Percentiles rank a stretch among this genome's conserved stretches.
Conservation (phyloP, 2,797 vertebrate genomes). For the Trachops cirrhosus region DNA sequence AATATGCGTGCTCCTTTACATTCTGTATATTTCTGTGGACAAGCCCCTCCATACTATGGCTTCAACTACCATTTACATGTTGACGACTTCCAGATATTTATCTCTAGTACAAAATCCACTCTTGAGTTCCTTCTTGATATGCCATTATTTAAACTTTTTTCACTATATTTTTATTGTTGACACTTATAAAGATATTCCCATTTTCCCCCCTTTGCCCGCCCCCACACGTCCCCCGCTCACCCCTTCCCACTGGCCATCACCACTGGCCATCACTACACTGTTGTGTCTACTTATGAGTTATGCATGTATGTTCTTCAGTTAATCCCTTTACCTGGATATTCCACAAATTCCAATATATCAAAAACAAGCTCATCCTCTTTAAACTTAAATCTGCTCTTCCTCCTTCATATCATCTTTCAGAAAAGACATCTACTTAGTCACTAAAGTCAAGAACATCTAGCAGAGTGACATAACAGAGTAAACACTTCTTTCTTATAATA, state of each 20-base stretch:
- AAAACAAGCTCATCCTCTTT: neutral
- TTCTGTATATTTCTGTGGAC: neutral
- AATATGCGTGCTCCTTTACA: neutral
- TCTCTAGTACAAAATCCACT: neutral
- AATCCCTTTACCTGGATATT: neutral
- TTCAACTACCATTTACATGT: neutral
- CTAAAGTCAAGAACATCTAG: neutral
- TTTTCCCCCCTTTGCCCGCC: neutral
- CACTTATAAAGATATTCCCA: neutral
- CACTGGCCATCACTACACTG: neutral
- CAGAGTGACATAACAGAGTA: neutral
- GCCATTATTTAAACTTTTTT: neutral
- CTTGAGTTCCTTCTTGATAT: neutral
- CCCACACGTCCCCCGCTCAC: no score
- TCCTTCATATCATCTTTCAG: neutral
- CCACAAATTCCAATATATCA: neutral
- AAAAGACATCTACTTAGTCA: neutral
- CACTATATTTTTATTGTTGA: neutral
- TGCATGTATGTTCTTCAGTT: neutral
- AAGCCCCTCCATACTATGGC: neutral
- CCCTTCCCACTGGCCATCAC: neutral
- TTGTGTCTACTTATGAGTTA: neutral
- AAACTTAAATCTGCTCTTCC: neutral
- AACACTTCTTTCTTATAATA: neutral
- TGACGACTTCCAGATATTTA: neutral